A percentile compares a stretch with the other conserved stretches of the same genome.
Conservation (phyloP, 2,797 vertebrate genomes). For the Sternarchorhynchus goeldii region DNA sequence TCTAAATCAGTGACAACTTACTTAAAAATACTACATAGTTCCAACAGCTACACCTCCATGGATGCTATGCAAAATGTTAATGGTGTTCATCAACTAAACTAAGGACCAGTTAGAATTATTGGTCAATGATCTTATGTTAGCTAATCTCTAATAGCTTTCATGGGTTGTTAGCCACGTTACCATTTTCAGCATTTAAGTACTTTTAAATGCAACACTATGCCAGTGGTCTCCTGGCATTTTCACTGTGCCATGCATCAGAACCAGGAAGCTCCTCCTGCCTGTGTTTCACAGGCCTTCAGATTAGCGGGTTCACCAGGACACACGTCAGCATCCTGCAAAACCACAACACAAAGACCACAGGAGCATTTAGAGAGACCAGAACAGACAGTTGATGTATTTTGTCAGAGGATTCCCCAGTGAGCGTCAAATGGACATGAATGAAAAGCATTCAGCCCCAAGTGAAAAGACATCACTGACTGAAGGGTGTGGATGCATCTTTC, state of each 20-base stretch:
- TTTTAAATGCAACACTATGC: too few relatives aligned
- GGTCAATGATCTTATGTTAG: too few relatives aligned
- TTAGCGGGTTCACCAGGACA: neutral
- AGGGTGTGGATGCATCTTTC: neutral
- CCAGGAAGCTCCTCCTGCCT: neutral
- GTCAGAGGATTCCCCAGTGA: conserved; percentile 2
- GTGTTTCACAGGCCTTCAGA: too few relatives aligned
- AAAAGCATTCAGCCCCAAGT: neutral
- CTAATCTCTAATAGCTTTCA: too few relatives aligned
- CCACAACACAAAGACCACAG: neutral
- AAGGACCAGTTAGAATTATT: too few relatives aligned
- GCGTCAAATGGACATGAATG: neutral
- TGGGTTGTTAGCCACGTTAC: too few relatives aligned
- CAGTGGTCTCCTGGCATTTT: too few relatives aligned
- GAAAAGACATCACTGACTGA: neutral
- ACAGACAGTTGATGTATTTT: neutral
- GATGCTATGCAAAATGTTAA: neutral
- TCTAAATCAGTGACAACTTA: neutral
- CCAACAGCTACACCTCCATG: neutral
- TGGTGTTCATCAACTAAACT: neutral
- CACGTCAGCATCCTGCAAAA: neutral
- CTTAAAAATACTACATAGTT: neutral
- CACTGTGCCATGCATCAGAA: neutral
- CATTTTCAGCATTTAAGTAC: too few relatives aligned
- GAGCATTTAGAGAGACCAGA: neutral